These are phyloP conservation scores for Leptocoma aspasia DNA, from an alignment of 2,113 vertebrate species.

Conservation along the genomic window DNA sequence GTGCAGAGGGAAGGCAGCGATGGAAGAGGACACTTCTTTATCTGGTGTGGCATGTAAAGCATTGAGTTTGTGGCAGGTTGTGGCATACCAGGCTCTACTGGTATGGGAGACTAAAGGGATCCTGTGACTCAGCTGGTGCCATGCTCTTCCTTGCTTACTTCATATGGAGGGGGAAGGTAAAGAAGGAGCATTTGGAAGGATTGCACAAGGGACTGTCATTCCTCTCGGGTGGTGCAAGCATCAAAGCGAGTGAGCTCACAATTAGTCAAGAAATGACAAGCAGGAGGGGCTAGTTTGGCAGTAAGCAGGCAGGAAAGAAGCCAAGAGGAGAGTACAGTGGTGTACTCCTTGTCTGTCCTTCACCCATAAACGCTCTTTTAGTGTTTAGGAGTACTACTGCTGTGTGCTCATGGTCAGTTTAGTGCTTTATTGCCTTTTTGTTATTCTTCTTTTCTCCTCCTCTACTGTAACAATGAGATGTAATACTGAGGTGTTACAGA, in stretches of 20 bases:
- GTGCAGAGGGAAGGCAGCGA: neutral
- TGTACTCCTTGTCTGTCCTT: neutral
- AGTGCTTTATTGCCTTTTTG: neutral
- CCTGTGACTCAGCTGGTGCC: slow-evolving; percentile 14
- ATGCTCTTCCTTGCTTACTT: neutral
- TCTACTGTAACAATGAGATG: neutral
- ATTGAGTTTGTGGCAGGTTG: neutral
- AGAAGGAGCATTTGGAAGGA: neutral
- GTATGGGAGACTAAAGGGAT: neutral
- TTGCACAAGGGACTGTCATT: neutral
- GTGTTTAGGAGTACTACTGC: neutral
- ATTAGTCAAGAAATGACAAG: neutral
- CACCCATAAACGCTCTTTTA: neutral
- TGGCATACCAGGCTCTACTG: neutral
- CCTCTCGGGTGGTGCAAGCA: neutral
- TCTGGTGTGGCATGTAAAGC: neutral
- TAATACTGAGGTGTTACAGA: neutral
- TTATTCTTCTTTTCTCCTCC: neutral
- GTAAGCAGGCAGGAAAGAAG: neutral
- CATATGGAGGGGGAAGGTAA: neutral
- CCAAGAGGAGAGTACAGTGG: neutral
- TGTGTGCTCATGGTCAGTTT: neutral
- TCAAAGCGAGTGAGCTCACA: neutral
- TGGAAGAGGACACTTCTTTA: neutral
- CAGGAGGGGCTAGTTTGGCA: neutral